Evolutionary conservation across 2,888 invertebrate species (phyloP).

Genomic region (Tenthredo mesomela): DNA sequence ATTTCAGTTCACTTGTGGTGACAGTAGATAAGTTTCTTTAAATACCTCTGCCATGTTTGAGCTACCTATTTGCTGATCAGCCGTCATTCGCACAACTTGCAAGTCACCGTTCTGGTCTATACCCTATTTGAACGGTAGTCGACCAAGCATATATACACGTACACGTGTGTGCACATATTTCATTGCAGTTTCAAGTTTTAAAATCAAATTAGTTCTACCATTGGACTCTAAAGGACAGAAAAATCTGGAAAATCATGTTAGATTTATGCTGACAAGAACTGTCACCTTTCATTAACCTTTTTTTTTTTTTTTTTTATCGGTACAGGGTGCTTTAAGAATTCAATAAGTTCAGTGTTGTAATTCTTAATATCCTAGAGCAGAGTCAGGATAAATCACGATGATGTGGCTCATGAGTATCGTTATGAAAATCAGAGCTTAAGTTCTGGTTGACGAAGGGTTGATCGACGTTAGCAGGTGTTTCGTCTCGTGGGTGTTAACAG

Average conservation of each 20-base stretch:
- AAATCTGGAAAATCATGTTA: not conserved
- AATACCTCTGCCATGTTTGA: conserved; percentile 49
- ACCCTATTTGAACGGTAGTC: conserved; percentile 27
- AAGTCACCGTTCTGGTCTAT: conserved; percentile 33
- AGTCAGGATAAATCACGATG: not conserved
- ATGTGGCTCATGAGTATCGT: not conserved
- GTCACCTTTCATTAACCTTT: not conserved
- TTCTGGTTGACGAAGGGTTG: conserved; percentile 33
- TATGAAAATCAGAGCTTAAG: not conserved
- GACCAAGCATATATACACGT: not conserved
- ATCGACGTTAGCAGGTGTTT: conserved; percentile 6
- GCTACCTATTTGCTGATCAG: conserved; percentile 34
- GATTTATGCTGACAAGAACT: not conserved
- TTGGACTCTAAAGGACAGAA: not conserved
- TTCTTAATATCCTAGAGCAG: not conserved
- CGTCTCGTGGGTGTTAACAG: not conserved
- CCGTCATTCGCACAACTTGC: conserved; percentile 36
- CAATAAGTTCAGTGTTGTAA: not conserved
- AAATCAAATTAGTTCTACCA: not conserved
- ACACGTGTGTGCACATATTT: not conserved
- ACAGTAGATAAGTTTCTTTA: conserved; percentile 24
- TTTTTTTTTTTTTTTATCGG: not conserved
- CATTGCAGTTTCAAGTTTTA: conserved; percentile 11
- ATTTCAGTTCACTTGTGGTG: conserved; percentile 38
- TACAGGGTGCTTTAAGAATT: not conserved